Percentiles rank a stretch among this genome's conserved stretches.
Conservation (phyloP, 2,113 vertebrate genomes). For the Alosa alosa region DNA sequence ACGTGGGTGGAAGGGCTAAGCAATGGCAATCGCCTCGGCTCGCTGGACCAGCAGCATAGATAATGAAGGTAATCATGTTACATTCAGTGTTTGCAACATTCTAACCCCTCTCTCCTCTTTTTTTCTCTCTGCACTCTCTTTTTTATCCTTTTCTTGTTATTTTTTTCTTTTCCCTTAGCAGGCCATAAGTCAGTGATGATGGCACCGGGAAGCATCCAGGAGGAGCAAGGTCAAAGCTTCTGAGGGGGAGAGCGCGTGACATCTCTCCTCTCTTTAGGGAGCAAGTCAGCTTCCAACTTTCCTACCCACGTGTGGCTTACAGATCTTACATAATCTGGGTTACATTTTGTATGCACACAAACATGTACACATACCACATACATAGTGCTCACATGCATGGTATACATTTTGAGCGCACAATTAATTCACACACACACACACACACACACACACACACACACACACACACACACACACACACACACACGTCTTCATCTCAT, state of each 20-base stretch:
- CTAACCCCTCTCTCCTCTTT: background rate
- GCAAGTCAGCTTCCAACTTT: background rate
- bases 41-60: slow-evolving; percentile 46
- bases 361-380: background rate
- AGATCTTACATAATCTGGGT: background rate
- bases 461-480: background rate
- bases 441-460: background rate
- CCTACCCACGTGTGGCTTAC: background rate
- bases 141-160: too few species aligned
- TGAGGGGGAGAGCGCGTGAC: background rate
- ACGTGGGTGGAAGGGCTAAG: slow-evolving; percentile 54
- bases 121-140: background rate
- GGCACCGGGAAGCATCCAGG: background rate
- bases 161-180: background rate
- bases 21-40: slow-evolving; percentile 49
- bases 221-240: background rate
- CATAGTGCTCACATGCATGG: background rate
- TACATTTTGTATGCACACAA: background rate
- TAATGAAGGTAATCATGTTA: slow-evolving; percentile 42
- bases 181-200: background rate
- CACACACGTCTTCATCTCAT: background rate
- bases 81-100: too few species aligned
- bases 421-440: background rate
- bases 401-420: background rate
- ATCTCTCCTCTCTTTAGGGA: background rate